These are phyloP conservation scores for Lasiurus borealis DNA, from an alignment of 2,113 vertebrate species.

Conservation along the genomic window DNA sequence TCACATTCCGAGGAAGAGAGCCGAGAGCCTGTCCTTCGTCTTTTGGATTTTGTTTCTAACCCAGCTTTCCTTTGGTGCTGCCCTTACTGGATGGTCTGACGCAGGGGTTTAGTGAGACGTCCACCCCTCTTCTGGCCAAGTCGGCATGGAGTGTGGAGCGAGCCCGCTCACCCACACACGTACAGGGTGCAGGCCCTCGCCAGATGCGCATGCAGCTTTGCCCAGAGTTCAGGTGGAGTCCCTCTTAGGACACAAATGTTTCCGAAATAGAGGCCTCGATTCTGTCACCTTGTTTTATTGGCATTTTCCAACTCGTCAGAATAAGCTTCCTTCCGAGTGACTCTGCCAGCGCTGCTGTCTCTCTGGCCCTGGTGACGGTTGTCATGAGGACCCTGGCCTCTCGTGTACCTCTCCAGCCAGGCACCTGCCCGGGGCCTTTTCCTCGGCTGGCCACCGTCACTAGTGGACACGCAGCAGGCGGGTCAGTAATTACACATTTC, in stretches of 20 bases:
- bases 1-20: not conserved
- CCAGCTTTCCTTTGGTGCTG: too few species aligned
- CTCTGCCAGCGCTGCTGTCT: not conserved
- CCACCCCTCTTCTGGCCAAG: too few species aligned
- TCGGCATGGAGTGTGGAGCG: not conserved
- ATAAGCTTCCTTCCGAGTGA: not conserved
- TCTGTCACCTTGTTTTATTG: not conserved
- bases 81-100: not conserved
- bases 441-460: not conserved
- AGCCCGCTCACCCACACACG: not conserved
- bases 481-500: not conserved
- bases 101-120: not conserved
- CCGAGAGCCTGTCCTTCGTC: not conserved
- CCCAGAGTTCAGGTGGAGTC: not conserved
- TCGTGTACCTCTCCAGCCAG: fast-evolving
- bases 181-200: not conserved
- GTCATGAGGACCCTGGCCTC: fast-evolving
- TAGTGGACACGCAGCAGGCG: fast-evolving
- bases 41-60: not conserved
- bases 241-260: not conserved
- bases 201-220: not conserved
- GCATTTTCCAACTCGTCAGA: not conserved
- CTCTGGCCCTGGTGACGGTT: not conserved
- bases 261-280: not conserved
- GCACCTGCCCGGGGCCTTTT: fast-evolving